Conservation (phyloP, 1,140 invertebrate species). For the Penaeus chinensis region DNA sequence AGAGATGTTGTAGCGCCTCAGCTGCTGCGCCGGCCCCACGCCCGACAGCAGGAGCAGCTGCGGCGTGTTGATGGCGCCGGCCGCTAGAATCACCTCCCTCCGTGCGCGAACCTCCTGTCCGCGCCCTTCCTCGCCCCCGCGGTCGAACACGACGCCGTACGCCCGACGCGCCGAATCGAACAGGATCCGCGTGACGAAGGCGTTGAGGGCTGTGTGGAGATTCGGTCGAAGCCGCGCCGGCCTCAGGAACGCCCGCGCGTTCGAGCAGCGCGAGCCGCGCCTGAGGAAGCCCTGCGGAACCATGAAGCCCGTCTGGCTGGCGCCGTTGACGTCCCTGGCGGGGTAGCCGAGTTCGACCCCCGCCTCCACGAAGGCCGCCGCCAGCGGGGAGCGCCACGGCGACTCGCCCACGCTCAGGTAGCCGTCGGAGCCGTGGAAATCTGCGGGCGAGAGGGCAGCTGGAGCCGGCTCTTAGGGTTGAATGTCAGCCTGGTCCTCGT, state of each 20-base stretch:
- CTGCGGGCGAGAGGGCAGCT: no score
- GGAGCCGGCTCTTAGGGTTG: no score
- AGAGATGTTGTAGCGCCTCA: neutral
- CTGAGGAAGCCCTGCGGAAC: constrained; percentile 26
- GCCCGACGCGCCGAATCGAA: neutral
- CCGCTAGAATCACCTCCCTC: constrained; percentile 30
- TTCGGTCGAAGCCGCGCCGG: constrained; percentile 27
- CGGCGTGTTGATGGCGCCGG: constrained; percentile 36
- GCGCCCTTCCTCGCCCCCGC: neutral
- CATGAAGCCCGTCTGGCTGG: constrained; percentile 6
- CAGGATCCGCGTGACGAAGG: constrained; percentile 13
- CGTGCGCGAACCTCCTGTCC: constrained; percentile 1
- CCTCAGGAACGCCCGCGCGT: constrained; percentile 31
- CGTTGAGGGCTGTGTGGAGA: constrained; percentile 17
- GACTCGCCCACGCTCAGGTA: no score
- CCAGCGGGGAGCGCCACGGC: no score
- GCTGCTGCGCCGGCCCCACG: constrained; percentile 26
- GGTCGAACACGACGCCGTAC: constrained; percentile 9
- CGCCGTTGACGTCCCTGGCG: no score
- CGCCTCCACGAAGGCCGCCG: no score
- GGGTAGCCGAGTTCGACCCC: no score
- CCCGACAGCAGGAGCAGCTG: constrained; percentile 42
- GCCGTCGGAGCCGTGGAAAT: no score
- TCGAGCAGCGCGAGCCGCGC: constrained; percentile 21
- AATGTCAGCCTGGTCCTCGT: no score